Percentiles rank a stretch among this genome's conserved stretches.
These are phyloP conservation scores for Podocnemis expansa DNA, from an alignment of 2,113 vertebrate genomes.

Conservation along the genomic window DNA sequence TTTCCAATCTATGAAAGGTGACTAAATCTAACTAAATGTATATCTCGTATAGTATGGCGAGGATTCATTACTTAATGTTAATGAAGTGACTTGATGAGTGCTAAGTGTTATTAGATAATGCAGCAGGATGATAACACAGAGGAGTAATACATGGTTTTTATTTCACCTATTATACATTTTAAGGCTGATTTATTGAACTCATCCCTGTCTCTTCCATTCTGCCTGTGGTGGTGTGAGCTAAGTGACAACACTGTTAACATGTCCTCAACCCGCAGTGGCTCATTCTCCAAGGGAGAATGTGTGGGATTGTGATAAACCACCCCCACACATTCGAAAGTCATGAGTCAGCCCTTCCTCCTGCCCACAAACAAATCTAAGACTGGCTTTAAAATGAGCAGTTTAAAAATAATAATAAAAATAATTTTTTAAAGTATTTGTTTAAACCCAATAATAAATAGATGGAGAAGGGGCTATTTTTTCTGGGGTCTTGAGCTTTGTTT, in stretches of 20 bases:
- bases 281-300: not conserved
- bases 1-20: not conserved
- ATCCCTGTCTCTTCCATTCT: constrained; percentile 13
- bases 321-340: rapidly evolving
- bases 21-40: not conserved
- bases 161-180: not conserved
- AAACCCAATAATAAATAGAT: not conserved
- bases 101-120: not conserved
- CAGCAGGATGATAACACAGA: constrained; percentile 3
- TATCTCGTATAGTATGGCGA: rapidly evolving
- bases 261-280: not conserved
- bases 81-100: not conserved
- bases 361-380: not conserved
- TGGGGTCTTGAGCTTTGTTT: too few relatives aligned
- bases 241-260: not conserved
- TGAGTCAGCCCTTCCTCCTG: not conserved
- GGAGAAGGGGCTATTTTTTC: not conserved
- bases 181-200: not conserved
- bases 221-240: not conserved
- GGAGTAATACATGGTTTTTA: rapidly evolving
- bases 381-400: not conserved
- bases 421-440: too few relatives aligned
- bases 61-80: not conserved
- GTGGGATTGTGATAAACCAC: not conserved
- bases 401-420: not conserved